phyloP scores from a whole-genome alignment of 2,113 vertebrate genomes.

The Antennarius striatus region DNA sequence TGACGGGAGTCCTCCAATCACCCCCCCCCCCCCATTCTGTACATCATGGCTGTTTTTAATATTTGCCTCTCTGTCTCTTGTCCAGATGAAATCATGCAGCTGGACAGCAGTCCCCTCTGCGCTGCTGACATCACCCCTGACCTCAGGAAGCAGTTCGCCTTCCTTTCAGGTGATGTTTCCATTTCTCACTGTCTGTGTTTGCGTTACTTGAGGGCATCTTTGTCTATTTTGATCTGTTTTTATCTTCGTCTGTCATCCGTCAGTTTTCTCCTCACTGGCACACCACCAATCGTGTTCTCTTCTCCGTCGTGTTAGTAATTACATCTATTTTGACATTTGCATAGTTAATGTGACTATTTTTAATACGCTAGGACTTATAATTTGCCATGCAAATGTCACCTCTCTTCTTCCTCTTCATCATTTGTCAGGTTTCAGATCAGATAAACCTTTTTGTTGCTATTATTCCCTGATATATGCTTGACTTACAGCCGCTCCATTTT shows the following conservation, averaged over 20 bases:
- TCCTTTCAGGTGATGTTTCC: constrained; percentile 87
- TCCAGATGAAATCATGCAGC: constrained; percentile 98
- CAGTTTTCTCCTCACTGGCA: not conserved
- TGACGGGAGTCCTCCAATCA: no score
- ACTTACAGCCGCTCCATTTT: not conserved
- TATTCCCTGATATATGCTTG: not conserved
- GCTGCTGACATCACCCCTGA: constrained; percentile 92
- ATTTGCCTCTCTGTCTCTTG: constrained; percentile 24
- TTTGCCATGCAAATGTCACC: constrained; percentile 63
- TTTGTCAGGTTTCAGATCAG: not conserved
- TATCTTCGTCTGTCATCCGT: not conserved
- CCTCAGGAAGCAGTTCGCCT: constrained; percentile 92
- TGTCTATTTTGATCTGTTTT: not conserved
- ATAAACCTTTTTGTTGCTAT: not conserved
- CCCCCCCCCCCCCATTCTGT: no score
- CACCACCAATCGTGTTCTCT: no score
- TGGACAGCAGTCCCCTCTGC: constrained; percentile 86
- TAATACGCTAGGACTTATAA: not conserved
- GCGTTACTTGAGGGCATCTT: not conserved
- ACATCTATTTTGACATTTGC: constrained; percentile 1
- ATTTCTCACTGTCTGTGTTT: not conserved
- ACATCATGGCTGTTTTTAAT: not conserved
- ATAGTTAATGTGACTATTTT: constrained; percentile 14
- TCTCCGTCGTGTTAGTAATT: not conserved
- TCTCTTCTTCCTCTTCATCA: constrained; percentile 35